These are phyloP conservation scores for Cranoglanis bouderius DNA, from an alignment of 2,113 vertebrate species.

Conservation along the genomic window DNA sequence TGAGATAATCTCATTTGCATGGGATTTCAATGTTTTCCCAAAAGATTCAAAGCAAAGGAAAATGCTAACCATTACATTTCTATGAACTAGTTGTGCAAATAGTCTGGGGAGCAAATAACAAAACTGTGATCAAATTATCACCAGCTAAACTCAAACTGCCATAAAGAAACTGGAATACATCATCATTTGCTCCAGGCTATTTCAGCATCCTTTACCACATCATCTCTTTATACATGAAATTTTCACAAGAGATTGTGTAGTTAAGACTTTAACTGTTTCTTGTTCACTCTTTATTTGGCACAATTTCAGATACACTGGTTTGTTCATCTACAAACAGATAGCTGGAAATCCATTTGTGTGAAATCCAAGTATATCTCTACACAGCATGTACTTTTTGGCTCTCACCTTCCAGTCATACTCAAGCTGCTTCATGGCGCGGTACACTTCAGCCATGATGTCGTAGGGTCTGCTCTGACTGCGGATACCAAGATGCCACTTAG, in stretches of 20 bases:
- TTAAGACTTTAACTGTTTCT: neutral
- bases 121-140: neutral
- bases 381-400: neutral
- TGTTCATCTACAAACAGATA: neutral
- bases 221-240: neutral
- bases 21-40: neutral
- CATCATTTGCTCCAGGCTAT: neutral
- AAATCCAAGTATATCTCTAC: neutral
- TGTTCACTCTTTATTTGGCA: neutral
- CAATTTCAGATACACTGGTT: neutral
- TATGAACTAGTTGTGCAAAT: neutral
- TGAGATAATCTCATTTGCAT: neutral
- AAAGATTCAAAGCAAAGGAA: neutral
- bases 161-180: neutral
- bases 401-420: constrained; percentile 96
- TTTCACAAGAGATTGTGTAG: neutral
- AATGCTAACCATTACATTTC: neutral
- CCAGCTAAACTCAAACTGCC: neutral
- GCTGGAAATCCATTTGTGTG: neutral
- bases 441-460: constrained; percentile 98
- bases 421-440: constrained; percentile 94
- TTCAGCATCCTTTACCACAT: neutral
- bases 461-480: constrained; percentile 95
- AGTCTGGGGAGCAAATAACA: neutral
- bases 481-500: constrained; percentile 98